Evolutionary conservation across 2,113 vertebrate genomes (phyloP).

Genomic region (Delphinus delphis): DNA sequence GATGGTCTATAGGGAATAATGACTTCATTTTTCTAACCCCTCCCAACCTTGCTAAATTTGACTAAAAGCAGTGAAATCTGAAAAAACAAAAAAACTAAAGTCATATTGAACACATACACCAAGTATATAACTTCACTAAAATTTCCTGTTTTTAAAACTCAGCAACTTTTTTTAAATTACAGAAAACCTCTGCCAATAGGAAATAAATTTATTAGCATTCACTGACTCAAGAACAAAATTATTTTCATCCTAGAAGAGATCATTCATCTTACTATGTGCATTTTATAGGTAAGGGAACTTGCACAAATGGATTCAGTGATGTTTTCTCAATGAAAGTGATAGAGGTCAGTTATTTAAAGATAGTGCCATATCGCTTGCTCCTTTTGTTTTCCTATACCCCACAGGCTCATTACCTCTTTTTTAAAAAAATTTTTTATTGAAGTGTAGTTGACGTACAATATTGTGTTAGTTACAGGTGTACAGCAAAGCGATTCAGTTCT

Average conservation of each 20-base stretch:
- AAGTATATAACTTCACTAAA: neutral
- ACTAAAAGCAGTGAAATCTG: neutral
- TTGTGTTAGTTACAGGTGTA: neutral
- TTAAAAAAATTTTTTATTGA: too few species aligned
- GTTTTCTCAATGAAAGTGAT: neutral
- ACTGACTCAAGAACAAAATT: neutral
- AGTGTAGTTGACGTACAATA: neutral
- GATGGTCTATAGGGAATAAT: neutral
- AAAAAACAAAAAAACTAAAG: neutral
- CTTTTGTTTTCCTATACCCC: neutral
- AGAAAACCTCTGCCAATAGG: neutral
- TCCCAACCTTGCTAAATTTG: neutral
- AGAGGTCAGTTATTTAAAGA: neutral
- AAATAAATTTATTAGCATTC: neutral
- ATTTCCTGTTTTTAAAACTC: neutral
- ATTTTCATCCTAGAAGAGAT: neutral
- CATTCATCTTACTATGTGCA: neutral
- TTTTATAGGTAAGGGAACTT: neutral
- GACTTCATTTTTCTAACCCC: neutral
- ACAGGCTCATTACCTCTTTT: neutral
- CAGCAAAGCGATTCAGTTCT: neutral
- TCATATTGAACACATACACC: neutral
- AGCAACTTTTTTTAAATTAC: neutral
- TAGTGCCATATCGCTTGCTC: neutral
- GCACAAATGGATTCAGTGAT: neutral